Base-by-base conservation (phyloP, 2,888 invertebrate genomes). In the Agonopterix arenella region DNA sequence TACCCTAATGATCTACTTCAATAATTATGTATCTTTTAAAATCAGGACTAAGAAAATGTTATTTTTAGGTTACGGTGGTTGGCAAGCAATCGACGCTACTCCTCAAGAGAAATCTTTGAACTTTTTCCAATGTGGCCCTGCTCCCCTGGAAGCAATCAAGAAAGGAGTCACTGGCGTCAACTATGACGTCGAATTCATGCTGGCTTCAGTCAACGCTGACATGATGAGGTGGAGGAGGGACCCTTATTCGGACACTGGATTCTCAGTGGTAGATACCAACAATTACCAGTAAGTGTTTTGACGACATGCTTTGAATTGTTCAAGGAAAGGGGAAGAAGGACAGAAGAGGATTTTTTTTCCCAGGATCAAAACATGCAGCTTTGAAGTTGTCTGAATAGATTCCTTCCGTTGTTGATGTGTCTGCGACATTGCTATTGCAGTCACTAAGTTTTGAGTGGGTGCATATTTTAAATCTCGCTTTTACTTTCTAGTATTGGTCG, bases 1-100 rank as follows among this genome's bases (percentile, higher is more conserved):
- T 28, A 7, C 28, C 4, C 28, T 28, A 5, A 5, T 28, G 28
- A 28, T 28, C 28, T 28, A 28, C 28, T 5, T 28, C 28, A 28
- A 5, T 4, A 28, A 28, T 28, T 28, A 28, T 5, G 28, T 7
- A 28, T 7, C 18, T 4, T 4, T 4, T 18, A 18, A 18, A 18
- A 18, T 18, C 18, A 18, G 18, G 18, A 18, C 18, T 18, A 18
- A 18, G 18, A 18, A 28, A 28, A 28, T 28, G 28, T 28, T 5
- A 5, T 28, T 40, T 9, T 4, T 56, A 91, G 93, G 95, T 9
- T 96, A 94, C 69, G 95, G 95, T 0, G 96, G 96, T n/a, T 97
- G 96, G 96, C 96, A 97, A 82, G 96, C 94, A 0, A 91, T 96
- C 45, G 96, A 97, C 69, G 93, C 96, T 0, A 96, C 96, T 0